Evolutionary conservation across 2,797 vertebrate genomes (phyloP), one percentile per base, ranked within the genome.

Genomic region (Vespertilio murinus): DNA sequence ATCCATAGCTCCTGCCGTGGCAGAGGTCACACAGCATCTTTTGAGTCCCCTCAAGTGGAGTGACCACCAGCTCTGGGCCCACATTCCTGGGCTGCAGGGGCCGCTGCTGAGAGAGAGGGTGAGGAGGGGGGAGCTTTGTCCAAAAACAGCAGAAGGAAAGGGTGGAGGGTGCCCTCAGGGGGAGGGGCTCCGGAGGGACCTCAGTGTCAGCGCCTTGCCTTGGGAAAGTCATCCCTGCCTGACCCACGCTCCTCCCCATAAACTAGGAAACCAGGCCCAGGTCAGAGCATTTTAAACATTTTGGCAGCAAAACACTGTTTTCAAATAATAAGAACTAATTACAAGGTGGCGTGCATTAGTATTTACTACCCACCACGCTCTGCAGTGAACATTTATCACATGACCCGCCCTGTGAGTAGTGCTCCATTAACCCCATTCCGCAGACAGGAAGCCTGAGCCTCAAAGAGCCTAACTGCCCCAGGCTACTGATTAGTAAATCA

Each of bases 251-350:
- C 79, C 52, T 75, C 20, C 17, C 70, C 64, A 52, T 89, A 94
- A 95, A 96, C 59, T 71, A 77, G 33, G 47, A 81, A 38, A 77
- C 40, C 22, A 45, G 69, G 17, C 65, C 8, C 30, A 89, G 91
- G 93, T 95, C 85, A 93, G 91, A 96, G 85, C 49, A 77, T 78
- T 89, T 92, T 59, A 74, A 86, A 86, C 70, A 89, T 75, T 95
- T 38, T 96, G 91, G 91, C 91, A 95, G 70, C 64, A 86, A 71
- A 95, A 89, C 61, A 52, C 73, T 88, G 88, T 95, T 91, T 95
- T 95, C 84, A 86, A 91, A 86, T 92, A 94, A 92, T 85, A 85
- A 88, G 80, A 86, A 93, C 65, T 93, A 96, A 92, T 94, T 82
- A 96, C 70, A 82, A 94, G 95, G 56, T 94, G 85, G 91, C 88